Percentiles rank a stretch among this genome's conserved stretches.
Conservation (phyloP, 2,797 vertebrate genomes). For the Microctenopoma steveboyesi region DNA sequence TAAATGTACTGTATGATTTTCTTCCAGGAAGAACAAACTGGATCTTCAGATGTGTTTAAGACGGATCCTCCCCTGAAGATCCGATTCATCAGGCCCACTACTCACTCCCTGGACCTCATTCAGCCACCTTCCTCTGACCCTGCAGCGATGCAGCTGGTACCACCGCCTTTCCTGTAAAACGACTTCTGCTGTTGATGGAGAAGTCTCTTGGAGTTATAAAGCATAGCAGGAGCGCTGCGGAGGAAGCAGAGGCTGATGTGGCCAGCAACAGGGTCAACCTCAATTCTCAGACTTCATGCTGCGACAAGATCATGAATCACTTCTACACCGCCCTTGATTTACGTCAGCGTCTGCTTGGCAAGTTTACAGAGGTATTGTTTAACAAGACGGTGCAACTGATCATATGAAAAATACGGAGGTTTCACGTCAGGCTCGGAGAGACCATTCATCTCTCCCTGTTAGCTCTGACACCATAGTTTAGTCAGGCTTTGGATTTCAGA, state of each 20-base stretch:
- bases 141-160: constrained; percentile 19
- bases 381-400: constrained; percentile 12
- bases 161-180: constrained; percentile 30
- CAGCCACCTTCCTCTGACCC: constrained; percentile 26
- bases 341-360: constrained; percentile 29
- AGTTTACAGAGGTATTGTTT: constrained; percentile 17
- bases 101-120: constrained; percentile 20
- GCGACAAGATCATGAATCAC: constrained; percentile 55
- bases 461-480: not conserved
- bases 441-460: not conserved
- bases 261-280: constrained; percentile 13
- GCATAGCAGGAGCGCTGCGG: constrained; percentile 29
- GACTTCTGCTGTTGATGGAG: constrained; percentile 33
- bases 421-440: constrained; percentile 14
- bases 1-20: constrained; percentile 29
- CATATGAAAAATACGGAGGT: constrained; percentile 2
- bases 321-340: constrained; percentile 29
- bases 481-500: not conserved
- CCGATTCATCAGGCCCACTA: constrained; percentile 7
- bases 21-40: constrained; percentile 1
- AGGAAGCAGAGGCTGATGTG: constrained; percentile 37
- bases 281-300: constrained; percentile 44
- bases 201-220: constrained; percentile 24
- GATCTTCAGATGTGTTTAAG: constrained; percentile 2
- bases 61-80: not conserved